A percentile compares a stretch with the other conserved stretches of the same genome.
These are phyloP conservation scores for Calameuta filiformis DNA, from an alignment of 2,888 invertebrate species.

Conservation along the genomic window DNA sequence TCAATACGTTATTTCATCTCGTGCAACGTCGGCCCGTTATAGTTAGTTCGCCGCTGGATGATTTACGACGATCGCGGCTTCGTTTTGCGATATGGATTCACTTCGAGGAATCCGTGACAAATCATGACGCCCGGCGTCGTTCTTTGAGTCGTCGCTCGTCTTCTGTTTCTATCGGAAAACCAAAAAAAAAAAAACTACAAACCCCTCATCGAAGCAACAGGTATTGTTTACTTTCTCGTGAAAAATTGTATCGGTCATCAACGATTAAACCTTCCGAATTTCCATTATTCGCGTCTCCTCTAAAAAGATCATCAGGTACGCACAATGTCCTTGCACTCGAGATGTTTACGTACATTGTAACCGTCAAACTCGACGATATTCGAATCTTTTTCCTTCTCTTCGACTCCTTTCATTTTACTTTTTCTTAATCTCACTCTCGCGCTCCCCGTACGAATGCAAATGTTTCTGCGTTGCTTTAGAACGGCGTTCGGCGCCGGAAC, in stretches of 20 bases:
- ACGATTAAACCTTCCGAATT: not conserved
- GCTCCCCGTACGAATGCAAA: not conserved
- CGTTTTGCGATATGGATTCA: not conserved
- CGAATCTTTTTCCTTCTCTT: not conserved
- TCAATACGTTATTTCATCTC: not conserved
- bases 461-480: not conserved
- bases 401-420: not conserved
- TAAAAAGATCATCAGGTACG: not conserved
- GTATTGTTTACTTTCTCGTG: constrained; percentile 17
- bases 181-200: not conserved
- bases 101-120: not conserved
- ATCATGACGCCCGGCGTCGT: not conserved
- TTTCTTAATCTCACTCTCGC: not conserved
- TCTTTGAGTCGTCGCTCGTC: not conserved
- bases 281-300: too few relatives aligned
- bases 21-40: not conserved
- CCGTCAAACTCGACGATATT: not conserved
- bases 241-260: not conserved
- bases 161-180: not conserved
- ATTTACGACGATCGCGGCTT: not conserved
- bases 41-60: not conserved
- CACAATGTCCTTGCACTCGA: not conserved
- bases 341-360: not conserved
- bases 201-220: constrained; percentile 22
- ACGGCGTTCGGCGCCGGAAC: not conserved